Base-by-base conservation (phyloP, 2,888 invertebrate species). In the Poecilus cupreus region DNA sequence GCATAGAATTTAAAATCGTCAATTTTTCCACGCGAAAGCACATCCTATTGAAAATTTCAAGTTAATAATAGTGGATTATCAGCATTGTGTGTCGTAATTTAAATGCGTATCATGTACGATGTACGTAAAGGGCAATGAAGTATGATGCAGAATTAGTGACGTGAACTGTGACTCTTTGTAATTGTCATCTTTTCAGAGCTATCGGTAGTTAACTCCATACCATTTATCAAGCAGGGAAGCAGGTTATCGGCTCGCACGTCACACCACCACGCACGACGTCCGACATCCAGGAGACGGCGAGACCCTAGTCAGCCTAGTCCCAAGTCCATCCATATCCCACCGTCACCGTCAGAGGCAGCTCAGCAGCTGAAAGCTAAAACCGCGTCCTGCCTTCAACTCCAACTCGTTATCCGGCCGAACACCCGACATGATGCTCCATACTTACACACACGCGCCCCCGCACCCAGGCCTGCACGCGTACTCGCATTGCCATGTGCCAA, bases 221-320 rank as follows among this genome's bases (percentile, higher is more conserved):
- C 77, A 78, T 78, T 78, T 64, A 78, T 78, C 78, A 78, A 60
- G 43, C 16, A 76, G 54, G 76, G n/a, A 60, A 76, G 39, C 24
- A 78, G 64, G 77, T 79, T 79, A 79, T 79, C 70, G 79, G 64
- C 49, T 68, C 46, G 16, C 68, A 78, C 70, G 79, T 70, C 79
- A 46, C 51, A 68, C 18, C 32, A 68, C 18, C 22, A 72, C 46
- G 46, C 64, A 68, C 32, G 64, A 68, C 64, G 18, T 68, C 18
- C 16, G 8, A 16, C 51, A 4, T 51, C 51, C 51, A 18, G 11
- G 26, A 32, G n/a, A 11, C 32, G 13, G 5, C 4, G 18, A 16
- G 60, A 20, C 37, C 32, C 49, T 26, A 8, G 24, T 46, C 39
- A 10, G 51, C 37, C 32, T 24, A 74, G 74, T 74, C 46, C 26